A percentile compares a stretch with the other conserved stretches of the same genome.
Conservation (phyloP, 2,888 invertebrate genomes). For the Lasioglossum villosulum region DNA sequence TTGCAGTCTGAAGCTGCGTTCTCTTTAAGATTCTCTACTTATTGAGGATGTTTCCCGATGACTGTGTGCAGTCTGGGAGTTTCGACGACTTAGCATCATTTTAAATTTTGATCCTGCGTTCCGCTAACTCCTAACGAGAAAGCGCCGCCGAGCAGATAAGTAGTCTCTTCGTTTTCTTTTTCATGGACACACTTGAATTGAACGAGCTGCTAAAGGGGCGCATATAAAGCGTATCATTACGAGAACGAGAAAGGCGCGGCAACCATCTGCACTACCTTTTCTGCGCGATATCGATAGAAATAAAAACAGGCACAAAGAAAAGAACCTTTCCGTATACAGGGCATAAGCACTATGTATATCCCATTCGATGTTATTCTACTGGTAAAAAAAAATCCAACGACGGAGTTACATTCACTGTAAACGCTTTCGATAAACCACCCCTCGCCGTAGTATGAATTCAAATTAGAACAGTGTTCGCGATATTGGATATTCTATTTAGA, state of each 20-base stretch:
- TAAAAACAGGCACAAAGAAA: conserved; percentile 11
- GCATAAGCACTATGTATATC: conserved; percentile 4
- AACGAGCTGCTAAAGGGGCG: conserved; percentile 35
- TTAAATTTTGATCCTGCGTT: conserved; percentile 28
- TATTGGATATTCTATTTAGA: neutral
- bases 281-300: conserved; percentile 24
- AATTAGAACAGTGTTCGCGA: neutral
- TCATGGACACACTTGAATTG: conserved; percentile 13
- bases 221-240: conserved; percentile 37
- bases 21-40: conserved; percentile 41
- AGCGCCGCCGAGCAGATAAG: conserved; percentile 9
- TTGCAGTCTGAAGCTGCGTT: neutral
- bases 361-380: neutral
- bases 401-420: neutral
- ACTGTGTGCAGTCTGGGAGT: conserved; percentile 34
- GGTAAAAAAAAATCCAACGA: neutral
- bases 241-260: conserved; percentile 9
- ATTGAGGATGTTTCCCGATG: conserved; percentile 42
- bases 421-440: conserved; percentile 9
- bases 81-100: conserved; percentile 31
- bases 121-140: conserved; percentile 33
- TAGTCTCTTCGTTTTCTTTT: conserved; percentile 25
- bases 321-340: conserved; percentile 1
- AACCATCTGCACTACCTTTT: conserved; percentile 12
- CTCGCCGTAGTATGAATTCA: neutral